Evolutionary conservation across 2,113 vertebrate species (phyloP).

Genomic region (Colossoma macropomum): DNA sequence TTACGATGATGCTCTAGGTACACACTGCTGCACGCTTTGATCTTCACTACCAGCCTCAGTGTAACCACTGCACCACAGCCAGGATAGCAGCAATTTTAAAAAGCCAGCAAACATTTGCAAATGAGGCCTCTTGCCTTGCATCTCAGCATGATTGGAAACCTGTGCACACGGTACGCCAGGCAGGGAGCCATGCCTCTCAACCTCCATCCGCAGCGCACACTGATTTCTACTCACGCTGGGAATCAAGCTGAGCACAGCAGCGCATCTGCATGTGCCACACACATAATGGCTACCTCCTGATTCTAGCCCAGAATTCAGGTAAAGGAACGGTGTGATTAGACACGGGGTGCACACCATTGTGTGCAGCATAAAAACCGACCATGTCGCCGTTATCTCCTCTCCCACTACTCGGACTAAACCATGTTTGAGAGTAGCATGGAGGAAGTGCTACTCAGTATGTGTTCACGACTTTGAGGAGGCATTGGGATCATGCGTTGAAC

Average conservation of each 20-base stretch:
- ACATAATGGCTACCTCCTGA: conserved; percentile 41
- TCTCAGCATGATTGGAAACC: conserved; percentile 1
- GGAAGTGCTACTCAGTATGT: conserved; percentile 19
- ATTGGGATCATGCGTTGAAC: conserved; percentile 1
- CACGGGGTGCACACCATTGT: not conserved
- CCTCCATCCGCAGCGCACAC: not conserved
- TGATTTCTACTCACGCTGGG: conserved; percentile 15
- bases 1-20: not conserved
- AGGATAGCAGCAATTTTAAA: not conserved
- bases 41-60: not conserved
- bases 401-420: conserved; percentile 13
- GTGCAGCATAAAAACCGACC: not conserved
- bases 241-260: not conserved
- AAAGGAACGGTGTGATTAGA: conserved; percentile 47
- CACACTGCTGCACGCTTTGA: not conserved
- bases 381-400: not conserved
- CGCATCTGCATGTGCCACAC: conserved; percentile 19
- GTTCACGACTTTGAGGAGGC: not conserved
- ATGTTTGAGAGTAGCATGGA: conserved; percentile 12
- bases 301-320: conserved; percentile 16
- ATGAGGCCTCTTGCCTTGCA: not conserved
- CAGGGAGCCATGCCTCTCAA: conserved; percentile 9
- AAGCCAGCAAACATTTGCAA: conserved; percentile 9
- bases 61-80: too few relatives aligned
- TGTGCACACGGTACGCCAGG: conserved; percentile 11